Base-by-base conservation (phyloP, 2,888 invertebrate genomes). In the Hermodice carunculata region DNA sequence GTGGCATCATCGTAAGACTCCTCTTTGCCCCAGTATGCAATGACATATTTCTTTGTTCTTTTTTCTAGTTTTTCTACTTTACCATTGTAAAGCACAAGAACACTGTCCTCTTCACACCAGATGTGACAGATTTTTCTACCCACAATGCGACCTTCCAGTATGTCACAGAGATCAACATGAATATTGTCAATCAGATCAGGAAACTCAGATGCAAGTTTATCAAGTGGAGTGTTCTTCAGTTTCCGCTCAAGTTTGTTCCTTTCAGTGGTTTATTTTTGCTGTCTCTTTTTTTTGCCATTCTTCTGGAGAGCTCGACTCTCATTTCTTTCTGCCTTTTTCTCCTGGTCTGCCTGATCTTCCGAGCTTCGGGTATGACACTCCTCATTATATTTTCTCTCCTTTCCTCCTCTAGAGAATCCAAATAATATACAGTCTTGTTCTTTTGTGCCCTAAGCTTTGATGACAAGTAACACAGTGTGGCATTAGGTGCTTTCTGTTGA, bases 71-170 rank as follows among this genome's bases (percentile, higher is more conserved):
- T 63, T 37, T 59, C 34, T 1, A 63, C 24, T 28, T 48, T 58
- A 8, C 49, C 64, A 37, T 59, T 28, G 32, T 49, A 59, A 28
- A 59, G 17, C n/a, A n/a, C n/a, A n/a, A 42, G 17, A 17, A 17
- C 3, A 11, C 19, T 2, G 11, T 29, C 40, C 5, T 31, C 49
- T 28, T 48, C 57, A 24, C 5, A 56, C 64, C 64, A 67, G n/a
- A 57, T 32, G 32, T 67, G 67, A 29, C 61, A 53, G 5, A 61
- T 61, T 24, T 31, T 34, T 11, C 58, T 31, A 2, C 67, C 67
- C 22, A 67, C 65, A 22, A 48, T 52, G 22, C 19, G 49, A n/a
- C 65, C 61, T 6, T 56, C 46, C n/a, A 66, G 42, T 51, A 65
- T 54, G 5, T 46, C 67, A 22, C 34, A 19, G 11, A 44, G 17